These are phyloP conservation scores for Brachionus asplanchnoidis DNA, from an alignment of 1,140 invertebrate genomes.

Conservation along the genomic window DNA sequence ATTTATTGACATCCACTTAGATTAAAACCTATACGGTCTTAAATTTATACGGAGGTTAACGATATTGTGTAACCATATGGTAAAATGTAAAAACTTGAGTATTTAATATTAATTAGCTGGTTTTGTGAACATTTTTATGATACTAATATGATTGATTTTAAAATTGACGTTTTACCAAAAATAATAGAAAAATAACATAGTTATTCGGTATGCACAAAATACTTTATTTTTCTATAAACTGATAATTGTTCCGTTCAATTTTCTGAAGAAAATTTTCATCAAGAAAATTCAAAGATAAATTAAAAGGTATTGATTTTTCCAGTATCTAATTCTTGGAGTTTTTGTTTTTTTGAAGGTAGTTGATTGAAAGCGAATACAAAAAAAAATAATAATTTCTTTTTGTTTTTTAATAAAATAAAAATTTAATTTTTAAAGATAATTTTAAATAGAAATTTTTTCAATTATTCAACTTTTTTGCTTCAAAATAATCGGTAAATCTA, in stretches of 20 bases:
- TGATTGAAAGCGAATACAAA: not conserved
- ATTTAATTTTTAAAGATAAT: not conserved
- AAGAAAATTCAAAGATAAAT: not conserved
- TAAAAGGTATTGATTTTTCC: not conserved
- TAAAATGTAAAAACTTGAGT: not conserved
- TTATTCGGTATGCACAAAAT: not conserved
- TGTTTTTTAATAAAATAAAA: not conserved
- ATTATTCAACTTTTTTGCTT: too few relatives aligned
- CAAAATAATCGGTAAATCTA: too few relatives aligned
- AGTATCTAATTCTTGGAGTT: not conserved
- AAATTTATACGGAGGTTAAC: not conserved
- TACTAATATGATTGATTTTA: not conserved
- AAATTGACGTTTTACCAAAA: not conserved
- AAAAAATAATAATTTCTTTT: not conserved
- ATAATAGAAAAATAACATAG: not conserved
- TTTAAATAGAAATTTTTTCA: too few relatives aligned
- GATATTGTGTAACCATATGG: not conserved
- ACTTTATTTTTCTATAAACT: not conserved
- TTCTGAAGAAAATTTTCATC: not conserved
- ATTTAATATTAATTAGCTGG: not conserved
- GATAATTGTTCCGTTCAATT: not conserved
- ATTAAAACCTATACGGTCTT: not conserved
- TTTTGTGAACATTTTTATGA: not conserved
- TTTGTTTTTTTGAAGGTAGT: not conserved
- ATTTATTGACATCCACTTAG: not conserved